Evolutionary conservation across 2,888 invertebrate species (phyloP), one percentile per base, ranked within the genome.

Genomic region (Epiblema foenella): DNA sequence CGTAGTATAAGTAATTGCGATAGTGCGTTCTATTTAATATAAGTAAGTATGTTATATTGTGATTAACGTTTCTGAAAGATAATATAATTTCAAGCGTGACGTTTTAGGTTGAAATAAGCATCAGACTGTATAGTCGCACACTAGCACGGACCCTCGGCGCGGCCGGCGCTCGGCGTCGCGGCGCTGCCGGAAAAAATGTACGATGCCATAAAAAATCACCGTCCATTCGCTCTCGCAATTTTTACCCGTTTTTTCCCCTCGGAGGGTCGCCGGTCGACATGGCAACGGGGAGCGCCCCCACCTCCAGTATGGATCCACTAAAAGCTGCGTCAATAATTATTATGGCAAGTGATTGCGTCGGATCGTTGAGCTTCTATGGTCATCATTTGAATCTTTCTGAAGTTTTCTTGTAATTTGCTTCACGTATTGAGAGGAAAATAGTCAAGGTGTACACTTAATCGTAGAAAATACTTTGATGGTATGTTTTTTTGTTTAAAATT

Each of bases 241-340:
- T 93, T 93, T 93, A 92, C 90, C 89, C 90, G 89, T 92, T 93
- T 93, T 93, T 93, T 92, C 91, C 93, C 92, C 93, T 89, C 86
- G 75, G 89, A 91, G 92, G 93, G 90, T 89, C 87, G 87, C 83
- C 83, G 83, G 93, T 94, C 79, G 84, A 87, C 86, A 89, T 89
- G 84, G 88, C 86, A 85, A 94, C 93, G 81, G 80, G 77, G 81
- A 74, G 78, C 75, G 82, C 81, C 82, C 83, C 87, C 79, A 85
- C 84, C 82, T 80, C 79, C 80, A 74, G 77, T 37, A 59, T 58
- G 73, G 79, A 79, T 82, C 74, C 78, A 80, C 85, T 87, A 85
- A 88, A 88, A 87, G 88, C 87, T 84, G 83, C 87, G 86, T 86
- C 89, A 86, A 90, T 91, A 91, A 91, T 92, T 91, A 90, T 91